phyloP scores from a whole-genome alignment of 2,888 invertebrate species.

The Pammene fasciana region DNA sequence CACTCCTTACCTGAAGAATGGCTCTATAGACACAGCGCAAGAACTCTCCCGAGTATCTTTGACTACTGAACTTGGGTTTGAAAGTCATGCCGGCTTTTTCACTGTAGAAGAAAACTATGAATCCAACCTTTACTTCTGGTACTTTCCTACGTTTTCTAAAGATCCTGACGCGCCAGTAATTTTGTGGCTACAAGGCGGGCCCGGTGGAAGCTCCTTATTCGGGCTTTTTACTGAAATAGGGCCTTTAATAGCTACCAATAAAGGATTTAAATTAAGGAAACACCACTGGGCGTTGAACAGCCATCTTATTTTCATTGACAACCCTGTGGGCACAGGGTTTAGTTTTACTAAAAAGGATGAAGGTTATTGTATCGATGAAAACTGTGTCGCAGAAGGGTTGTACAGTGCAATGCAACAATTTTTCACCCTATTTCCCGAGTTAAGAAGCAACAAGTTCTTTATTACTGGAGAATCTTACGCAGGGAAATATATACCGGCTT shows the following conservation, averaged over 20 bases:
- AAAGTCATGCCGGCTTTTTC: constrained; percentile 85
- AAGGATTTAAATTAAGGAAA: constrained; percentile 67
- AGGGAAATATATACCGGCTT: constrained; percentile 80
- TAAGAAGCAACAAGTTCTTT: constrained; percentile 81
- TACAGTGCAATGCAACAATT: constrained; percentile 82
- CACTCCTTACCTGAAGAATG: constrained; percentile 82
- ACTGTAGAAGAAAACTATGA: constrained; percentile 83
- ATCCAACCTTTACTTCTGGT: constrained; percentile 86
- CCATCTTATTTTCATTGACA: constrained; percentile 85
- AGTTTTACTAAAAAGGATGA: constrained; percentile 82
- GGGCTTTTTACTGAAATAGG: constrained; percentile 85
- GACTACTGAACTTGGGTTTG: constrained; percentile 67
- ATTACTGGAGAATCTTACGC: constrained; percentile 86
- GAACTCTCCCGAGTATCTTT: constrained; percentile 66
- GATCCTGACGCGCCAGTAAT: constrained; percentile 73
- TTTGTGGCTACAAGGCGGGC: constrained; percentile 85
- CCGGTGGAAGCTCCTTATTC: constrained; percentile 81
- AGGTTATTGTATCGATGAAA: constrained; percentile 82
- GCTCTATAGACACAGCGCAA: constrained; percentile 74
- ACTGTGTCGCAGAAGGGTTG: constrained; percentile 81
- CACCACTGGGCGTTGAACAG: constrained; percentile 84
- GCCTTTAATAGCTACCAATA: constrained; percentile 76
- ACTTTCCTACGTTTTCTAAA: constrained; percentile 81
- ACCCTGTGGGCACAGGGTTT: constrained; percentile 86
- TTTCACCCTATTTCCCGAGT: constrained; percentile 82